Evolutionary conservation across 2,113 vertebrate species (phyloP), one percentile per base, ranked within the genome.

Genomic region (Lutjanus erythropterus): DNA sequence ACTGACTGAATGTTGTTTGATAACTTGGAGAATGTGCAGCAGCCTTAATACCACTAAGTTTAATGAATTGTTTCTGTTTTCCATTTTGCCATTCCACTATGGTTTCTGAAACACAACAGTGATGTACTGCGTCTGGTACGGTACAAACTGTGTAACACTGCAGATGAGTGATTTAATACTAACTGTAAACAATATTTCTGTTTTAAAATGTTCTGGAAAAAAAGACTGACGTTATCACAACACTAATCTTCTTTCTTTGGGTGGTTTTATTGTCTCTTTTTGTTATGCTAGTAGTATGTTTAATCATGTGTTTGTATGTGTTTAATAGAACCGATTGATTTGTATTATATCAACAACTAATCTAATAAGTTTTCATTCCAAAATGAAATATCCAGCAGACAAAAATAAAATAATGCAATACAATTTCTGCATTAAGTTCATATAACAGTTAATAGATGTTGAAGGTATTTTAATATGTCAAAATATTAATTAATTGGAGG

Each of bases 1-100:
- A 66, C 46, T 72, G 27, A 67, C 21, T 42, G 73, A 75, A 44
- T 61, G 58, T 73, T 50, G 44, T 84, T 42, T 76, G 37, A 60
- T 35, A 27, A 27, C 12, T 77, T 12, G 33, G 33, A 71, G 47
- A 16, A 15, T 61, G 29, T 37, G 61, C 52, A 5, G 11, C 50
- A 61, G 50, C 82, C 35, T 74, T 68, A 53, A 61, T 66, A 71
- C 23, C 72, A 66, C 52, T 62, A 49, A 12, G 6, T 60, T 55
- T 37, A 49, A 39, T 41, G 35, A 76, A 56, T 73, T n/a, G n/a
- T 65, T 62, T 71, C n/a, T n/a, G 3, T 61, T 49, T 70, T 53
- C 21, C 4, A 23, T 59, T 53, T 53, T 44, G 7, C 29, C 16
- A 47, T 68, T 53, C 49, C 41, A 25, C 29, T 35, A 19, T 75